Base-by-base conservation (phyloP, 2,888 invertebrate species). In the Pandemis corylana region DNA sequence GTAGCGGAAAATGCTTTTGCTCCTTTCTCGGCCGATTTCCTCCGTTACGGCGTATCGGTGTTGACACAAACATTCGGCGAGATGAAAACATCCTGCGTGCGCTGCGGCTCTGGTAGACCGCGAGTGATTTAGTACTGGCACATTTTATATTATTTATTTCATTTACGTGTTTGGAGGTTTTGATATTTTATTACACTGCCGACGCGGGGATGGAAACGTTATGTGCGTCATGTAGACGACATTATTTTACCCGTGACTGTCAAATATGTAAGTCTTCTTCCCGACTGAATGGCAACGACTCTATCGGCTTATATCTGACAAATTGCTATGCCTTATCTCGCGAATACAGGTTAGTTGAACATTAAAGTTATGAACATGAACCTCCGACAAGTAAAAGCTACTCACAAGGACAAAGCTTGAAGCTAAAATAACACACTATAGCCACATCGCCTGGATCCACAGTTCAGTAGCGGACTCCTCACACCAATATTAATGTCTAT, bases 31-130 rank as follows among this genome's bases (percentile, higher is more conserved):
- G 72, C 69, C 79, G 76, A 80, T 83, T 84, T 82, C 67, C 78
- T 77, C 71, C 53, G 67, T 61, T 70, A 56, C 70, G 70, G 69
- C 78, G 78, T 84, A 84, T 85, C 86, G 80, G 67, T 90, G 90
- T 90, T 92, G 89, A 89, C 85, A 87, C 81, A 92, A 91, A 91
- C 89, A 90, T 84, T 84, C 77, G 79, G 77, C 73, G 79, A 82
- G 80, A 83, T 80, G 85, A 89, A 91, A 91, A 92, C 91, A 90
- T 90, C 90, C 90, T 86, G 83, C 80, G 74, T 71, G 65, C 61
- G 73, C 73, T 80, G 80, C 74, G 53, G 72, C 74, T 77, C 76
- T 81, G 63, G 80, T 83, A 87, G 83, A 82, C 68, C 72, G 80
- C 77, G 28, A 80, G 82, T 65, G 73, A 77, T 79, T 78, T 81